Evolutionary conservation across 2,113 vertebrate genomes (phyloP).

Genomic region (Tichodroma muraria): DNA sequence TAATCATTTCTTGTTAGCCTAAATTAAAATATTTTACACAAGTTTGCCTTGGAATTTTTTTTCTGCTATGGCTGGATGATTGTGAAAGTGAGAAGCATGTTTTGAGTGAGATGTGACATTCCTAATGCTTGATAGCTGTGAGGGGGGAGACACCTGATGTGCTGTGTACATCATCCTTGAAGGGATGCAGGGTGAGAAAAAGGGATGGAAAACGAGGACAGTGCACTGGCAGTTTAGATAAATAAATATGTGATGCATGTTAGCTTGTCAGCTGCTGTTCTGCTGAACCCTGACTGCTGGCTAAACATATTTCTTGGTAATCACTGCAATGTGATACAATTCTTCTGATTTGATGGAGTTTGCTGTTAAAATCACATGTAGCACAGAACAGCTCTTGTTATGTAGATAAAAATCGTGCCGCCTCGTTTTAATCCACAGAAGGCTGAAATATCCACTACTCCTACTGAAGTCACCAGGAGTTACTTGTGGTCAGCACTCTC

Average conservation of each 20-base stretch:
- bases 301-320: not conserved
- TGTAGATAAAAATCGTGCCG: not conserved
- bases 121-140: not conserved
- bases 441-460: not conserved
- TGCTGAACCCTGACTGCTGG: not conserved
- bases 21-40: slow-evolving; percentile 46
- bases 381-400: not conserved
- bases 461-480: not conserved
- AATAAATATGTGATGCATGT: not conserved
- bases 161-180: not conserved
- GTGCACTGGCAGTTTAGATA: not conserved
- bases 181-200: not conserved
- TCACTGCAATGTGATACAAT: not conserved
- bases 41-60: slow-evolving; percentile 8
- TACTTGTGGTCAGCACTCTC: not conserved
- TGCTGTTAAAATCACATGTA: not conserved
- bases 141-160: slow-evolving; percentile 3
- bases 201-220: not conserved
- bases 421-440: not conserved
- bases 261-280: slow-evolving; percentile 7
- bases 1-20: not conserved
- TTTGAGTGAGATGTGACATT: not conserved
- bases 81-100: not conserved
- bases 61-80: not conserved
- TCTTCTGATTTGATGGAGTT: slow-evolving; percentile 8